A percentile compares a stretch with the other conserved stretches of the same genome.
Conservation (phyloP, 2,113 vertebrate genomes). For the Rynchops niger region DNA sequence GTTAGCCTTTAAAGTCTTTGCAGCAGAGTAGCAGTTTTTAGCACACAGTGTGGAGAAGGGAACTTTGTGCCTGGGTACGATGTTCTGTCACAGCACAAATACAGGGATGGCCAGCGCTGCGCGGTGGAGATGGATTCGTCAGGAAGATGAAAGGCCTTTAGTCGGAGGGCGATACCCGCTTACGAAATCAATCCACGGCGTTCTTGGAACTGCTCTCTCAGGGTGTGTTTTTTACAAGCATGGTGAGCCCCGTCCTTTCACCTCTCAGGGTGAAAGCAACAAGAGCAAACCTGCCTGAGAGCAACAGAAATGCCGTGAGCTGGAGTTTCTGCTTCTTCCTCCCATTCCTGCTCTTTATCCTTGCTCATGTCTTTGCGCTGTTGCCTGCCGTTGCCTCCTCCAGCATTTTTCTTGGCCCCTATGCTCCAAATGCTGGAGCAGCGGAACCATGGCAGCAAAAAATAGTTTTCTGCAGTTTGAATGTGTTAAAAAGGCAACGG, state of each 20-base stretch:
- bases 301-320: not conserved
- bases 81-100: not conserved
- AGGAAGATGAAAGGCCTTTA: not conserved
- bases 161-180: not conserved
- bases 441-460: not conserved
- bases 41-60: not conserved
- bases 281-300: not conserved
- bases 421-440: not conserved
- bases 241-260: not conserved
- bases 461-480: not conserved
- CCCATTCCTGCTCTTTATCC: not conserved
- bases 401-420: not conserved
- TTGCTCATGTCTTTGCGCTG: not conserved
- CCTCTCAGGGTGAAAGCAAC: not conserved
- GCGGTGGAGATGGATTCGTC: not conserved
- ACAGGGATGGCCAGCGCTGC: fast-evolving
- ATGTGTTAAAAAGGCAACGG: not conserved
- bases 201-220: not conserved
- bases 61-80: not conserved
- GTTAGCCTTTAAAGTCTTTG: not conserved
- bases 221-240: not conserved
- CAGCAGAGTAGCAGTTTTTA: not conserved
- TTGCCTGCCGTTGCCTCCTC: not conserved
- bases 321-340: not conserved
- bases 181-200: fast-evolving